A percentile compares a stretch with the other conserved stretches of the same genome.
These are phyloP conservation scores for Pseudococcus viburni DNA, from an alignment of 2,888 invertebrate species.

Conservation along the genomic window DNA sequence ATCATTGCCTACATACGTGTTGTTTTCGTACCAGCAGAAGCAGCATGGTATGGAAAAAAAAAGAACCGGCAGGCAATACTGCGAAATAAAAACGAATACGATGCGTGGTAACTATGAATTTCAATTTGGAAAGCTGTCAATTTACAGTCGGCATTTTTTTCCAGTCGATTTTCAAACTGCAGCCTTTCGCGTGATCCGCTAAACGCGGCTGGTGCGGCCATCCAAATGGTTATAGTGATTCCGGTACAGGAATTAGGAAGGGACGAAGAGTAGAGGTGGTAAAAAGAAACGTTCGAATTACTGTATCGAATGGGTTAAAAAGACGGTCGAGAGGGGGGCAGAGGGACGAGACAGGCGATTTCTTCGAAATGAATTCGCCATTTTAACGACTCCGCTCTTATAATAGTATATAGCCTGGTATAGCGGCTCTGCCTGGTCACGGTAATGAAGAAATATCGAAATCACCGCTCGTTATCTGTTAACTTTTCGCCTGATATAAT, in stretches of 20 bases:
- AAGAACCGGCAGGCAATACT: neutral
- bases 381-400: slow-evolving; percentile 62
- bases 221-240: slow-evolving; percentile 17
- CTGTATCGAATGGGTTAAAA: slow-evolving; percentile 39
- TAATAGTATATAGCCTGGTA: neutral
- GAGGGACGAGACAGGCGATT: slow-evolving; percentile 34
- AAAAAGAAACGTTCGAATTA: slow-evolving; percentile 48
- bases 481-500: slow-evolving; percentile 66
- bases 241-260: neutral
- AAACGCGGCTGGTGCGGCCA: neutral
- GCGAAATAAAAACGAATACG: neutral
- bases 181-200: neutral
- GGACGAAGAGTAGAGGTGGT: neutral
- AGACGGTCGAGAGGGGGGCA: too few relatives aligned
- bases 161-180: neutral
- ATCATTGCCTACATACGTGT: too few relatives aligned
- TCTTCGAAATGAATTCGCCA: slow-evolving; percentile 66
- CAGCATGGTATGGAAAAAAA: too few relatives aligned
- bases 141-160: slow-evolving; percentile 23
- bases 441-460: slow-evolving; percentile 66
- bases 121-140: slow-evolving; percentile 63
- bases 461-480: slow-evolving; percentile 66
- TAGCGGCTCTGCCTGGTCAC: neutral
- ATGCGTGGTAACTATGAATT: slow-evolving; percentile 61
- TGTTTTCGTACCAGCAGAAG: neutral